phyloP scores from a whole-genome alignment of 2,888 invertebrate species.

The Synanthedon myopaeformis region DNA sequence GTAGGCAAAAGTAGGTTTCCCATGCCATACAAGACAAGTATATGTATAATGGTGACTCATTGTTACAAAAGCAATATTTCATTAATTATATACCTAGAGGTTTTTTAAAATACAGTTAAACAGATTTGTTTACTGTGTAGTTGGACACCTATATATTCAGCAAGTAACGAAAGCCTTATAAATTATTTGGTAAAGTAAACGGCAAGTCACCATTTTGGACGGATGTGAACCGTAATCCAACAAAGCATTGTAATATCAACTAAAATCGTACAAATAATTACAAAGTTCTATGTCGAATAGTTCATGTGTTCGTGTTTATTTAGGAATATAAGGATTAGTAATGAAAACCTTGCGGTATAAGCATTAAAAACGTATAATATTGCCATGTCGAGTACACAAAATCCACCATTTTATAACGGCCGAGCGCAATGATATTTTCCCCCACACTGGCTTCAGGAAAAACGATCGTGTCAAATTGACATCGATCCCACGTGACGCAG shows the following conservation, averaged over 20 bases:
- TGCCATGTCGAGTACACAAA: slow-evolving; percentile 41
- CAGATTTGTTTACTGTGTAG: too few relatives aligned
- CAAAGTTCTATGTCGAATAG: slow-evolving; percentile 18
- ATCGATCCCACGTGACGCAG: slow-evolving; percentile 80
- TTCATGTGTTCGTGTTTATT: slow-evolving; percentile 18
- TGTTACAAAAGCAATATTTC: too few relatives aligned
- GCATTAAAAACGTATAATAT: slow-evolving; percentile 40
- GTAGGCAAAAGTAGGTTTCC: too few relatives aligned
- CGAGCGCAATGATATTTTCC: slow-evolving; percentile 65
- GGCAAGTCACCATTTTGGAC: slow-evolving; percentile 77
- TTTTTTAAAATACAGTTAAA: too few relatives aligned
- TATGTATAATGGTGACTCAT: too few relatives aligned
- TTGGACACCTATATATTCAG: too few relatives aligned
- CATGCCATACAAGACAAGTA: too few relatives aligned
- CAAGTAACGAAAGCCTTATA: background rate
- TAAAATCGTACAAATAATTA: slow-evolving; percentile 8
- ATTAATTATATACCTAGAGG: too few relatives aligned
- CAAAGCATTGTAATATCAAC: slow-evolving; percentile 52
- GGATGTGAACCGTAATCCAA: slow-evolving; percentile 60
- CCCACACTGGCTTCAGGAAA: slow-evolving; percentile 66
- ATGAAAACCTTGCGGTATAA: slow-evolving; percentile 19
- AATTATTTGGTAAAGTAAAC: slow-evolving; percentile 26
- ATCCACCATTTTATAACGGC: slow-evolving; percentile 72
- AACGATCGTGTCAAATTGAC: slow-evolving; percentile 73
- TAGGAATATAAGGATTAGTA: slow-evolving; percentile 15